Percentiles rank a stretch among this genome's conserved stretches.
Evolutionary conservation across 2,113 vertebrate genomes (phyloP).

Genomic region (Callocephalon fimbriatum): DNA sequence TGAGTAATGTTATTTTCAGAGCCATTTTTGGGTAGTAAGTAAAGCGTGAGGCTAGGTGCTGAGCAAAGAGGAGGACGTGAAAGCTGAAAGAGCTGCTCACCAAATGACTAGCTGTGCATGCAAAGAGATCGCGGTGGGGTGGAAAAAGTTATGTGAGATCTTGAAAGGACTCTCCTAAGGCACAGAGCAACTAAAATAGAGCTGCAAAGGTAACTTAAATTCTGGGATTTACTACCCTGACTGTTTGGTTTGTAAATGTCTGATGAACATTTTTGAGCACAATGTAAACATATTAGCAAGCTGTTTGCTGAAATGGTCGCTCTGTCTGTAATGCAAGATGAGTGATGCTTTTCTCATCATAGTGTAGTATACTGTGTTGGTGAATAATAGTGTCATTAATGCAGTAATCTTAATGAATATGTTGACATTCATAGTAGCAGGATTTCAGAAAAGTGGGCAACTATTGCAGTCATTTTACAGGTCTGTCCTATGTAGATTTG

Average conservation of each 20-base stretch:
- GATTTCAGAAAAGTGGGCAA: neutral
- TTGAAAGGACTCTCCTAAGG: neutral
- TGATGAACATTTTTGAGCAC: neutral
- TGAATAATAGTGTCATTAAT: neutral
- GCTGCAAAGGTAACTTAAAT: neutral
- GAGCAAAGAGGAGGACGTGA: neutral
- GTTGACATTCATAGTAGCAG: neutral
- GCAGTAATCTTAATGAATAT: neutral
- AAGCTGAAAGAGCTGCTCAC: neutral
- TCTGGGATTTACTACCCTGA: neutral
- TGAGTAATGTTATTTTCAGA: conserved; percentile 29
- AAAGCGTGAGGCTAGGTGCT: neutral
- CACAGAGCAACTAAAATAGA: neutral
- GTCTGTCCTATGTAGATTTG: neutral
- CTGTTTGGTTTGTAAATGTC: neutral
- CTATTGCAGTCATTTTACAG: neutral
- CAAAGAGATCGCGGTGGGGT: neutral
- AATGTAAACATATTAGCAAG: neutral
- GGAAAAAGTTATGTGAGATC: neutral
- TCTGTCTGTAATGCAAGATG: neutral
- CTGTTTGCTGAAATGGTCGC: neutral
- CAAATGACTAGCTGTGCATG: neutral
- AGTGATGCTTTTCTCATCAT: neutral
- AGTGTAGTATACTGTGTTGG: neutral
- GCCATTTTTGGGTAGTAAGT: neutral